A percentile compares a stretch with the other conserved stretches of the same genome.
Evolutionary conservation across 2,797 vertebrate genomes (phyloP).

Genomic region (Myotis vivesi): DNA sequence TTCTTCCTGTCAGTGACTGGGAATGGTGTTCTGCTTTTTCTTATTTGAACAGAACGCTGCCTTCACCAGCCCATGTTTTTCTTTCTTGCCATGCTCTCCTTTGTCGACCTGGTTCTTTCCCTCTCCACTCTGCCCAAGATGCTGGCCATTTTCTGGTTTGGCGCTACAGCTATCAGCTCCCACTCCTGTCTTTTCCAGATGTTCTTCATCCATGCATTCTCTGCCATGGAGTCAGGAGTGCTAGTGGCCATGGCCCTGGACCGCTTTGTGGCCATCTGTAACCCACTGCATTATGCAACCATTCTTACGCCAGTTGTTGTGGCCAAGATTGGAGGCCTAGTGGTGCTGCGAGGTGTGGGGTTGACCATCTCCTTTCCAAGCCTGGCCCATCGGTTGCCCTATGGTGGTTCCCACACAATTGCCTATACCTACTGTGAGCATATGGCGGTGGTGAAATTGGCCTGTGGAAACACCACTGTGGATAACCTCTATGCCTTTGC

Average conservation of each 20-base stretch:
- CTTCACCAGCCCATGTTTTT: constrained; percentile 88
- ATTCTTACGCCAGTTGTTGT: constrained; percentile 50
- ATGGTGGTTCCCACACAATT: constrained; percentile 85
- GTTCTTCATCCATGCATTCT: constrained; percentile 78
- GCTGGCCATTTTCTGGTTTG: constrained; percentile 70
- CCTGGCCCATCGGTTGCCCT: constrained; percentile 73
- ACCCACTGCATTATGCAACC: constrained; percentile 67
- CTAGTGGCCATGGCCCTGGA: constrained; percentile 81
- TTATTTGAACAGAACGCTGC: constrained; percentile 75
- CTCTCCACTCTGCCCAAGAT: constrained; percentile 83
- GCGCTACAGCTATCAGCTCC: constrained; percentile 48
- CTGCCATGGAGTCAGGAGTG: constrained; percentile 68
- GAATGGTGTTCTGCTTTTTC: constrained; percentile 81
- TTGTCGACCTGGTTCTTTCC: constrained; percentile 82
- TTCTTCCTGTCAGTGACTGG: constrained; percentile 81
- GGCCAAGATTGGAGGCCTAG: constrained; percentile 50
- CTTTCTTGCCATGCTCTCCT: constrained; percentile 83
- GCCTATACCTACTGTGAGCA: constrained; percentile 89
- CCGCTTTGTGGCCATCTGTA: constrained; percentile 83
- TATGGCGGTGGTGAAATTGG: constrained; percentile 89
- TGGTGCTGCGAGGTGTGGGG: constrained; percentile 30
- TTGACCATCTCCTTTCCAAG: constrained; percentile 62
- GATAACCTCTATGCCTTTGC: constrained; percentile 82
- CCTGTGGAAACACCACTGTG: constrained; percentile 78
- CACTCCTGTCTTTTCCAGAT: constrained; percentile 81